Conservation (phyloP, 2,888 invertebrate genomes). For the Lagria hirta region DNA sequence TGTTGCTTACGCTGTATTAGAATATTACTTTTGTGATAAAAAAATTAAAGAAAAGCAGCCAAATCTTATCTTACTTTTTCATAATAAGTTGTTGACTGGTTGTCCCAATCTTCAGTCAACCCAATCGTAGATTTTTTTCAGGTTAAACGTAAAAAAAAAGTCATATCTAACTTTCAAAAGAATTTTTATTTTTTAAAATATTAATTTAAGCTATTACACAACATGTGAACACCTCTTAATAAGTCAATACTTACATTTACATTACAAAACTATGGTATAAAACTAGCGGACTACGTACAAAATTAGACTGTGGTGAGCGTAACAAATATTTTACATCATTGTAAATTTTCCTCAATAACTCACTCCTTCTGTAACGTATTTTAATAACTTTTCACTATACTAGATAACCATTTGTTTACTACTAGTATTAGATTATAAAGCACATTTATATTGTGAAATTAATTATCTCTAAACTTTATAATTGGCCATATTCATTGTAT, state of each 20-base stretch:
- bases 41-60: no score
- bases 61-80: no score
- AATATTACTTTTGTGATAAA: no score
- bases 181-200: slow-evolving; percentile 49
- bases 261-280: slow-evolving; percentile 62
- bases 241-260: slow-evolving; percentile 46
- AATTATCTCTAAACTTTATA: slow-evolving; percentile 25
- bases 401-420: slow-evolving; percentile 26
- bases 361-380: slow-evolving; percentile 40
- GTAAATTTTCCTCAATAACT: slow-evolving; percentile 38
- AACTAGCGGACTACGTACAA: slow-evolving; percentile 62
- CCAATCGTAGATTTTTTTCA: slow-evolving; percentile 4
- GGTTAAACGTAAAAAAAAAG: slow-evolving; percentile 5
- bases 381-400: slow-evolving; percentile 30
- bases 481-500: slow-evolving; percentile 26
- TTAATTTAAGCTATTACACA: slow-evolving; percentile 48
- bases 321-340: slow-evolving; percentile 46
- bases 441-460: slow-evolving; percentile 31
- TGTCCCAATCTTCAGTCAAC: slow-evolving; percentile 11
- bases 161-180: slow-evolving; percentile 32
- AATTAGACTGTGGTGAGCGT: slow-evolving; percentile 54
- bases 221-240: slow-evolving; percentile 47
- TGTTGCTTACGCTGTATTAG: no score
- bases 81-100: slow-evolving; percentile 7
- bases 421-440: slow-evolving; percentile 28